phyloP scores from a whole-genome alignment of 2,113 vertebrate species.

The Vidua chalybeata region DNA sequence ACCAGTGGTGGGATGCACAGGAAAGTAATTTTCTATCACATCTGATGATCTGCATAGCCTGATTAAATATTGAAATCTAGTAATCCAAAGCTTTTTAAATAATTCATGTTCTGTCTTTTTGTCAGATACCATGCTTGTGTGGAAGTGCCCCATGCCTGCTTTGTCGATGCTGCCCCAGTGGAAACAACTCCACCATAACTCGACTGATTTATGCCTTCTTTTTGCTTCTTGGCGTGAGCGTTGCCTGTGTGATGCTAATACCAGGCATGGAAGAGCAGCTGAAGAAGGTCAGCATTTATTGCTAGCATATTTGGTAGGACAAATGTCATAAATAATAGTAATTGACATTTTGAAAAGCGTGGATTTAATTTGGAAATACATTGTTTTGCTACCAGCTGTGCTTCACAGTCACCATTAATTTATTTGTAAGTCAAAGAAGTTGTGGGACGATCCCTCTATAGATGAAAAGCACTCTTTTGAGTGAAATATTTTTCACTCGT shows the following conservation, averaged over 20 bases:
- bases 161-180: constrained; percentile 95
- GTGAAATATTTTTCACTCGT: neutral
- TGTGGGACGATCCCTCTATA: fast-evolving
- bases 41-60: neutral
- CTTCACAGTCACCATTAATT: neutral
- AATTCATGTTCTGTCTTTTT: neutral
- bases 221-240: constrained; percentile 88
- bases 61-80: neutral
- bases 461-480: neutral
- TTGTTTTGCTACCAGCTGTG: neutral
- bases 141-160: constrained; percentile 95
- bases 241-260: constrained; percentile 95
- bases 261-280: constrained; percentile 97
- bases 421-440: neutral
- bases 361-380: neutral
- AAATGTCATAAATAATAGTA: neutral
- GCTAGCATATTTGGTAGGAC: neutral
- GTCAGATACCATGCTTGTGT: constrained; percentile 93
- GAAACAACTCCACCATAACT: constrained; percentile 96
- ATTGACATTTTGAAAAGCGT: neutral
- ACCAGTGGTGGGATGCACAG: neutral
- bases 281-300: constrained; percentile 86
- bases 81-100: neutral
- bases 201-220: constrained; percentile 94
- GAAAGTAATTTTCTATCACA: neutral